Evolutionary conservation across 2,797 vertebrate species (phyloP), one percentile per base, ranked within the genome.

Genomic region (Cryptoblepharus egeriae): DNA sequence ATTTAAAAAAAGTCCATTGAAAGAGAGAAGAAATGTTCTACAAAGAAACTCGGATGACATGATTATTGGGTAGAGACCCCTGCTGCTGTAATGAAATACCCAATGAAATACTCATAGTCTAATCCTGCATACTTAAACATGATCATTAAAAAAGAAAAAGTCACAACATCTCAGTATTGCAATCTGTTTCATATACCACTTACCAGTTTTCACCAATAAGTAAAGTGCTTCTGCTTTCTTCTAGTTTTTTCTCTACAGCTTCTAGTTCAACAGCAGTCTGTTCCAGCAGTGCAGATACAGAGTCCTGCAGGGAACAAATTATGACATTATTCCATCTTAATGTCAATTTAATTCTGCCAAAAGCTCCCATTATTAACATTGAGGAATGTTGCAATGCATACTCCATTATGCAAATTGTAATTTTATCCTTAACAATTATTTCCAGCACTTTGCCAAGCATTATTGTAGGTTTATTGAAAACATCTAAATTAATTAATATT

Each of bases 121-220:
- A 79, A 74, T 22, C n/a, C 32, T 74, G 22, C 4, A 30, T 35
- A 28, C n/a, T 13, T 42, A 12, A 61, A 37, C 22, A 42, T 20
- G 37, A 57, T 20, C 70, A 69, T 30, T 26, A 69, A 70, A 20
- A 8, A 57, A 8, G 76, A 4, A 55, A 11, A 83, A 77, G 3
- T 12, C n/a, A 77, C 15, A 58, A 15, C 24, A 73, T 10, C 20
- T 28, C 12, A n/a, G 63, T 28, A 37, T 22, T 60, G 7, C 0
- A 1, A 15, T 7, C 52, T n/a, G 28, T n/a, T 45, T 42, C 18
- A 35, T 55, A 24, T 55, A 24, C 13, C 57, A 93, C 97, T 94
- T 92, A 99, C 98, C 98, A 98, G 84, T 94, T 94, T 30, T 96
- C 94, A n/a, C 93, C 94, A 60, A 94, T 93, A 1, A 77, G 86